Conservation (phyloP, 2,797 vertebrate genomes). For the Lepus townsendii region DNA sequence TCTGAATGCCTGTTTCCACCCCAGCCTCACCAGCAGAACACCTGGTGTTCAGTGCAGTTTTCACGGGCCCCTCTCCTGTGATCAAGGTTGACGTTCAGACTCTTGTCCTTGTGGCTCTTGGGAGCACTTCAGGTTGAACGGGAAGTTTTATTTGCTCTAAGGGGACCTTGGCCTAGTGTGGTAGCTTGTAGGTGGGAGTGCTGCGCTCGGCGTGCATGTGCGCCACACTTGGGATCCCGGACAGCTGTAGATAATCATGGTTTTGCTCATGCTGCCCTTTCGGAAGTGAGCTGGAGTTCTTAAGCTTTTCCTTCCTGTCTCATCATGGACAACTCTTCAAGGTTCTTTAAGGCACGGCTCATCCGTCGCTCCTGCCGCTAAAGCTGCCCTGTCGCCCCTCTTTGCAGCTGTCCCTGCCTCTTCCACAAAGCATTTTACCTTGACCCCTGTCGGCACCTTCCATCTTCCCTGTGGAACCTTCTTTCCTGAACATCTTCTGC, state of each 20-base stretch:
- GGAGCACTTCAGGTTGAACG: background rate
- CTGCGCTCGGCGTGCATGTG: background rate
- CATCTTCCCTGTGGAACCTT: fast-evolving
- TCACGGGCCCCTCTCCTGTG: background rate
- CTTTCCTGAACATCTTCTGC: background rate
- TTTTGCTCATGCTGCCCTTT: background rate
- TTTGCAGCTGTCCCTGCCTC: background rate
- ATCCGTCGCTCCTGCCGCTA: too few relatives aligned
- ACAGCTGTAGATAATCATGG: background rate
- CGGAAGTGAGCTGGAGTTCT: background rate
- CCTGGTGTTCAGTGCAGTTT: background rate
- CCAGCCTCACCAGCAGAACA: background rate
- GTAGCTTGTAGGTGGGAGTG: too few relatives aligned
- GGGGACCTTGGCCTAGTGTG: background rate
- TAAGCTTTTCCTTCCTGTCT: background rate
- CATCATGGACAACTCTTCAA: background rate
- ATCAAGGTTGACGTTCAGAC: background rate
- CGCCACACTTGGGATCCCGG: background rate
- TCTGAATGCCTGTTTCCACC: background rate
- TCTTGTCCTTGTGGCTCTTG: background rate
- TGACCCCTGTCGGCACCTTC: background rate
- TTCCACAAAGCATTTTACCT: background rate
- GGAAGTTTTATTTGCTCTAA: background rate
- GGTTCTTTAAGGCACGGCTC: background rate
- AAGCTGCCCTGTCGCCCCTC: too few relatives aligned